Percentiles rank a stretch among this genome's conserved stretches.
phyloP scores from a whole-genome alignment of 2,797 vertebrate genomes.

The Cuniculus paca region DNA sequence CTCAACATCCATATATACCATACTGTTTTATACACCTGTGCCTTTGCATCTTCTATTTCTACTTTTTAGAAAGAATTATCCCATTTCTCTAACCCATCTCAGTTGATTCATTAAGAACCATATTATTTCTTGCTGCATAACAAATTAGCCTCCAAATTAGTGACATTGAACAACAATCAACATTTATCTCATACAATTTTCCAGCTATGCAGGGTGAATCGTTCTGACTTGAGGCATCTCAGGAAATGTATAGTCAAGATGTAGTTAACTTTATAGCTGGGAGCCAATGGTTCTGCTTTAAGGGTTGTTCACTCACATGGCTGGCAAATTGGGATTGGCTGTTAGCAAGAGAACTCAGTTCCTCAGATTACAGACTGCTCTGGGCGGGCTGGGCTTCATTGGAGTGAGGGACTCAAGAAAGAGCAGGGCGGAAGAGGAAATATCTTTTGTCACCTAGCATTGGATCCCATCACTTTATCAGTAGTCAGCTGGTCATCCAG shows the following conservation, averaged over 20 bases:
- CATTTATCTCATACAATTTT: not conserved
- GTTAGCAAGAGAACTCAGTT: not conserved
- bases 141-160: not conserved
- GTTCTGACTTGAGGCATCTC: not conserved
- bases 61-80: slow-evolving; percentile 1
- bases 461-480: not conserved
- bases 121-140: not conserved
- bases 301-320: not conserved
- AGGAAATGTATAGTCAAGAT: not conserved
- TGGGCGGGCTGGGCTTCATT: not conserved
- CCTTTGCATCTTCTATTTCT: not conserved
- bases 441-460: not conserved
- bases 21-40: not conserved
- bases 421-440: not conserved
- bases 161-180: not conserved
- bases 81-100: not conserved
- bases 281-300: not conserved
- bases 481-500: not conserved
- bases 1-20: not conserved
- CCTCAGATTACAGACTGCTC: not conserved
- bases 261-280: not conserved
- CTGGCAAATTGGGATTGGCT: not conserved
- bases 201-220: not conserved
- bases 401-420: not conserved
- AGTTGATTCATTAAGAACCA: not conserved